Percentiles rank a stretch among this genome's conserved stretches.
These are phyloP conservation scores for Gymnarchus niloticus DNA, from an alignment of 2,113 vertebrate genomes.

Conservation along the genomic window DNA sequence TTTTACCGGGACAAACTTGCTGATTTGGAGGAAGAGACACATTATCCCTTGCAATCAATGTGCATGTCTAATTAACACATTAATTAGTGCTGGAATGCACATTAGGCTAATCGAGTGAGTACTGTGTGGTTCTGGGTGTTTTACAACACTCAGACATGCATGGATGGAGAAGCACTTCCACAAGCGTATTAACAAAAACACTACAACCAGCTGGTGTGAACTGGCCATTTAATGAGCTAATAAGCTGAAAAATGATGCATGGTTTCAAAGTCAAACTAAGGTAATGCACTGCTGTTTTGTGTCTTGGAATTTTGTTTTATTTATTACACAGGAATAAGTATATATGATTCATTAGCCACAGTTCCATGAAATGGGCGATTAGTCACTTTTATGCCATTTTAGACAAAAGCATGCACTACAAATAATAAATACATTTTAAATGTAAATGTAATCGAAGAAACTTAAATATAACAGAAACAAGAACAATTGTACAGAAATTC, in stretches of 20 bases:
- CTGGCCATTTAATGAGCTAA: slow-evolving; percentile 18
- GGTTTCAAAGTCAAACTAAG: slow-evolving; percentile 24
- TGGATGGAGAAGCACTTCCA: slow-evolving; percentile 20
- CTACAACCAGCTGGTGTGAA: slow-evolving; percentile 19
- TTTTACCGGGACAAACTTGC: neutral
- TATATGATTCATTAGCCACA: neutral
- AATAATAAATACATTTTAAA: no score
- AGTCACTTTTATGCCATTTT: no score
- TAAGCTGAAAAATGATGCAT: slow-evolving; percentile 18
- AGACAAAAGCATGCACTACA: no score
- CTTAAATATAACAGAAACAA: neutral
- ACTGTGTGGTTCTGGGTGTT: neutral
- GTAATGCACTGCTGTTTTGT: neutral
- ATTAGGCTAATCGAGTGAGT: slow-evolving; percentile 23
- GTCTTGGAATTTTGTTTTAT: neutral
- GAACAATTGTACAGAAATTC: neutral
- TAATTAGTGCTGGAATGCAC: slow-evolving; percentile 12
- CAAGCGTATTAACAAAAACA: slow-evolving; percentile 11
- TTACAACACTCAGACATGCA: neutral
- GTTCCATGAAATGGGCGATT: no score
- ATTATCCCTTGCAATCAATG: slow-evolving; percentile 21
- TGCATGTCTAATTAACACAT: slow-evolving; percentile 32
- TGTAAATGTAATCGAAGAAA: neutral
- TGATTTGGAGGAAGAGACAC: neutral
- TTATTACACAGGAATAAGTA: neutral